Evolutionary conservation across 2,888 invertebrate genomes (phyloP).

Genomic region (Branchellion lobata): DNA sequence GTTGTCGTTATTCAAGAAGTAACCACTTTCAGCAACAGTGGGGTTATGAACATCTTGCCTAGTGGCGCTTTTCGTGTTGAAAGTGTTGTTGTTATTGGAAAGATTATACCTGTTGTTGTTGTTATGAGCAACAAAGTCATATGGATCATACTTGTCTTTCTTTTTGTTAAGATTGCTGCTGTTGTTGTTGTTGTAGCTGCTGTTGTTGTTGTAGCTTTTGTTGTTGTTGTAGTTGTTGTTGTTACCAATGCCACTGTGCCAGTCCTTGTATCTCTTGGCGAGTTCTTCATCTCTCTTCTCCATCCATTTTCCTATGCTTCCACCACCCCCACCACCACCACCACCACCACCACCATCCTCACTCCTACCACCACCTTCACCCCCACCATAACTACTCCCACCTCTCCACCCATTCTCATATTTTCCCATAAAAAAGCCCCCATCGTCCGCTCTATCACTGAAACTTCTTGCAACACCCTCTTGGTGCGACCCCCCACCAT

Average conservation of each 20-base stretch:
- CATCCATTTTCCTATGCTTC: constrained; percentile 10
- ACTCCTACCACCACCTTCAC: background rate
- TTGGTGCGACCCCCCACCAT: no score
- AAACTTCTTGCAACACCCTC: no score
- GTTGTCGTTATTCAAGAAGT: background rate
- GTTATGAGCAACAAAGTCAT: no score
- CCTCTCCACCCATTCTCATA: background rate
- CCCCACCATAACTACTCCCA: background rate
- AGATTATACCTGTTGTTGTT: background rate
- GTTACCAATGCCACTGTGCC: no score
- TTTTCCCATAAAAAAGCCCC: no score
- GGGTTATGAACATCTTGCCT: background rate
- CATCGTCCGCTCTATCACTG: no score
- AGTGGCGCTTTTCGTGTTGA: background rate
- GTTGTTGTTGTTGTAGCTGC: background rate
- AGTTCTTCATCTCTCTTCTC: background rate
- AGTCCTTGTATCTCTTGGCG: background rate
- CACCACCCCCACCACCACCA: background rate
- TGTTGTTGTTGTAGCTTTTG: background rate
- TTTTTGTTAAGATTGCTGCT: background rate
- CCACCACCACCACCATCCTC: background rate
- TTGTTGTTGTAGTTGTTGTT: no score
- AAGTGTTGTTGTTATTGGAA: background rate
- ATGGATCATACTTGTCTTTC: background rate
- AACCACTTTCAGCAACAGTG: background rate